phyloP scores from a whole-genome alignment of 2,888 invertebrate species.

The Rhingia rostrata region DNA sequence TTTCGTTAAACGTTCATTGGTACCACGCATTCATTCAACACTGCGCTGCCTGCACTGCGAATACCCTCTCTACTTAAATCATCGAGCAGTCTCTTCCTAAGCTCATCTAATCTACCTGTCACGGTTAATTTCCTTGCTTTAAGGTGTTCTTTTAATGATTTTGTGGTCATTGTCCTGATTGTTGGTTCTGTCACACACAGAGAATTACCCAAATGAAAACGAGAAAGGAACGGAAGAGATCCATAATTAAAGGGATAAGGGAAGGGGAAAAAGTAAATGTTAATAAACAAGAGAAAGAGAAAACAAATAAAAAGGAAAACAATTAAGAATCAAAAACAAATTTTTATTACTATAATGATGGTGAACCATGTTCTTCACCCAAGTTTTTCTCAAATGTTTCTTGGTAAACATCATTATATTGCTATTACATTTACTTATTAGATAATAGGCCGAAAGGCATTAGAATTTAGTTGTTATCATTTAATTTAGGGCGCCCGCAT shows the following conservation, averaged over 20 bases:
- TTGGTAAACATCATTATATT: too few species aligned
- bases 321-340: neutral
- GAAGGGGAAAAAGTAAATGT: neutral
- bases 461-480: too few species aligned
- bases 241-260: neutral
- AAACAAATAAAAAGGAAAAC: neutral
- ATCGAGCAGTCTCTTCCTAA: neutral
- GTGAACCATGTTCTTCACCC: too few species aligned
- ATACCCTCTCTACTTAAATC: neutral
- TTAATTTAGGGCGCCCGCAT: too few species aligned
- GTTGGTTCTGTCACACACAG: constrained; percentile 19
- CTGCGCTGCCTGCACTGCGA: too few species aligned
- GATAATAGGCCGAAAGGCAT: too few species aligned
- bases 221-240: neutral
- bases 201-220: neutral
- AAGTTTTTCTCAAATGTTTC: too few species aligned
- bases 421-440: too few species aligned
- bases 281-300: neutral
- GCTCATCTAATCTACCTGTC: neutral
- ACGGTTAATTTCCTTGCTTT: constrained; percentile 4
- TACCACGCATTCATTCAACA: neutral
- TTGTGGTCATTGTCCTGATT: constrained; percentile 2
- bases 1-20: neutral
- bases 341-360: too few species aligned
- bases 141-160: neutral